These are phyloP conservation scores for Mormyrus iriodes DNA, from an alignment of 2,113 vertebrate genomes.

Conservation along the genomic window DNA sequence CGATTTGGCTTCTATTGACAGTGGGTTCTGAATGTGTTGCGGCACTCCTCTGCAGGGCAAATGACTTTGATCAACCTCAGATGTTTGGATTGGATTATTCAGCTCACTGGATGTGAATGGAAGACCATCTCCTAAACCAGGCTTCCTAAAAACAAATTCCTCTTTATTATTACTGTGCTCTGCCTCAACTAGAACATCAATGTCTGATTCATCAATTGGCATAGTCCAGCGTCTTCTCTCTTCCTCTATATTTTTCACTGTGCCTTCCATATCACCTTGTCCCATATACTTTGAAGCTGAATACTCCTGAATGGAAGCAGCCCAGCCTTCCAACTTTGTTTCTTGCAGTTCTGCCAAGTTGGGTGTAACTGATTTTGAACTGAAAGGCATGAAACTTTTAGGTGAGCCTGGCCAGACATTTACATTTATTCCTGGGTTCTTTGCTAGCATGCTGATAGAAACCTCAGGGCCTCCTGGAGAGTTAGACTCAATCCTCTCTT, in stretches of 20 bases:
- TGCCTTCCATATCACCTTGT: neutral
- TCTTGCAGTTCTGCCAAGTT: slow-evolving; percentile 6
- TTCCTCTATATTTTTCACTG: slow-evolving; percentile 1
- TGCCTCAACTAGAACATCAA: slow-evolving; percentile 37
- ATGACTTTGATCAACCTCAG: slow-evolving; percentile 50
- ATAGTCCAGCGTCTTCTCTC: slow-evolving; percentile 54
- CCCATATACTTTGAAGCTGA: neutral
- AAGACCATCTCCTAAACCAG: slow-evolving; percentile 20
- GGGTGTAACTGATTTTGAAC: slow-evolving; percentile 25
- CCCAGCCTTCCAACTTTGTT: slow-evolving; percentile 8
- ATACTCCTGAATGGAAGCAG: slow-evolving; percentile 23
- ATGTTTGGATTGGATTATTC: slow-evolving; percentile 45
- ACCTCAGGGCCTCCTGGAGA: neutral
- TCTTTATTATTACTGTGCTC: slow-evolving; percentile 28
- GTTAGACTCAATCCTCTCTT: slow-evolving; percentile 36
- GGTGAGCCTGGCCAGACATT: slow-evolving; percentile 34
- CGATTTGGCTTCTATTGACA: slow-evolving; percentile 20
- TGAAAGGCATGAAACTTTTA: slow-evolving; percentile 43
- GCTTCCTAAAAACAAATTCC: slow-evolving; percentile 15
- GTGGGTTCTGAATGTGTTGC: slow-evolving; percentile 19
- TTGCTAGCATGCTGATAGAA: neutral
- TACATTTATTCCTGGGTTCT: slow-evolving; percentile 7
- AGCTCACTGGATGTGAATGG: neutral
- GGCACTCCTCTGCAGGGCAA: slow-evolving; percentile 51
- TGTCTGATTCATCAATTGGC: slow-evolving; percentile 57